Evolutionary conservation across 1,140 invertebrate species (phyloP).

Genomic region (Neodiprion lecontei): DNA sequence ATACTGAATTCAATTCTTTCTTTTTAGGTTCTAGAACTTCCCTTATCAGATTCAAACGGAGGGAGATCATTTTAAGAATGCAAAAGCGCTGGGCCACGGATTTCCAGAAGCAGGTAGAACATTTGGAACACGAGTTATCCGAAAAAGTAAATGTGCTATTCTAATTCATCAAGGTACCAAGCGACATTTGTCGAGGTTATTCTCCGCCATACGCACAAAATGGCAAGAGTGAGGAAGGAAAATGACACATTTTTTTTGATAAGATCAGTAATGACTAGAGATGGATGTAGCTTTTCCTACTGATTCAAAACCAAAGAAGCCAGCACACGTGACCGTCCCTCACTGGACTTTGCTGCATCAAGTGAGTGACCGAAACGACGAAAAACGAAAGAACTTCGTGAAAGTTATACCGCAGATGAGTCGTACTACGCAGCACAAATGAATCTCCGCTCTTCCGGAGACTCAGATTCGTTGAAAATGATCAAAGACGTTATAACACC

Average conservation of each 20-base stretch:
- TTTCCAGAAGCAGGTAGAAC: too few relatives aligned
- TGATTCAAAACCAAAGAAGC: conserved; percentile 27
- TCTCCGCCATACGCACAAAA: too few relatives aligned
- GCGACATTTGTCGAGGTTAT: too few relatives aligned
- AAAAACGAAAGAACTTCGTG: conserved; percentile 38
- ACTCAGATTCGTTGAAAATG: conserved; percentile 30
- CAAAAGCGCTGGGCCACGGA: too few relatives aligned
- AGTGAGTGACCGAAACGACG: conserved; percentile 37
- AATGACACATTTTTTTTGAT: neutral
- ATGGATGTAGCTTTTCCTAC: too few relatives aligned
- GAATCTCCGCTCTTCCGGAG: conserved; percentile 25
- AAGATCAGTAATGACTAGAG: too few relatives aligned
- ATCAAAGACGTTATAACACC: conserved; percentile 1
- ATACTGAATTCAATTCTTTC: neutral
- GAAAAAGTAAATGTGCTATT: too few relatives aligned
- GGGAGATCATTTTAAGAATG: too few relatives aligned
- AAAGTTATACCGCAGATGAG: conserved; percentile 23
- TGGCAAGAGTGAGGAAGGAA: neutral
- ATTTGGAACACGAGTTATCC: too few relatives aligned
- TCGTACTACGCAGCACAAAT: conserved; percentile 35
- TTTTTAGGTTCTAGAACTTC: too few relatives aligned
- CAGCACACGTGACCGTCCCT: conserved; percentile 27
- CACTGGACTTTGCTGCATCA: conserved; percentile 29
- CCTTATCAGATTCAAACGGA: too few relatives aligned
- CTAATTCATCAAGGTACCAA: too few relatives aligned